A percentile compares a stretch with the other conserved stretches of the same genome.
Conservation (phyloP, 2,113 vertebrate genomes). For the Chlorodrepanis virens region DNA sequence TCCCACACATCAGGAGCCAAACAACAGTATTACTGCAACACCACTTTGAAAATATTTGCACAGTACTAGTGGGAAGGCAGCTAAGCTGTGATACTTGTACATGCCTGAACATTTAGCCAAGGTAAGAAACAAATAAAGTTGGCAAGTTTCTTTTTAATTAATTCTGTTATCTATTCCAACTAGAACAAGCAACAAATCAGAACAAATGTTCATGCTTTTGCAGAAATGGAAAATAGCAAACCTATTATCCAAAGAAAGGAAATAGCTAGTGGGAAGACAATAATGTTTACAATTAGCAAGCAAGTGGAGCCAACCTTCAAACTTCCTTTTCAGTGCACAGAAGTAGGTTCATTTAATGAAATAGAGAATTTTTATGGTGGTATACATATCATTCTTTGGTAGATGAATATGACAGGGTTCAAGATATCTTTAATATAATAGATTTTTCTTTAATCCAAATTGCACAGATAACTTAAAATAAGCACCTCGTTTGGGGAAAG, state of each 20-base stretch:
- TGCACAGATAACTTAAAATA: not conserved
- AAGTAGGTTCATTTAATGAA: not conserved
- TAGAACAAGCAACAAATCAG: not conserved
- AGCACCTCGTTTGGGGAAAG: not conserved
- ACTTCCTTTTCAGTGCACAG: not conserved
- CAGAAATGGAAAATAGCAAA: not conserved
- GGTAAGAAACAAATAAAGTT: not conserved
- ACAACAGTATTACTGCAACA: not conserved
- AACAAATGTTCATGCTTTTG: not conserved
- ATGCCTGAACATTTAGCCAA: not conserved
- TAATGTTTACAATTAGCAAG: not conserved
- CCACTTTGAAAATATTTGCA: not conserved
- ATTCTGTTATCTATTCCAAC: not conserved
- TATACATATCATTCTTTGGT: not conserved
- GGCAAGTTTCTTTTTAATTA: not conserved
- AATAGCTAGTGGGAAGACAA: not conserved
- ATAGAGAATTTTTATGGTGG: not conserved
- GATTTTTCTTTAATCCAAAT: not conserved
- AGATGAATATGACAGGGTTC: not conserved
- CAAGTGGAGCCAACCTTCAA: not conserved
- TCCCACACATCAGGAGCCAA: not conserved
- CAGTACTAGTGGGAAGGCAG: not conserved
- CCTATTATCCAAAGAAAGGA: not conserved
- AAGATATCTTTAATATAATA: not conserved
- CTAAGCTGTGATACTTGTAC: not conserved